Base-by-base conservation (phyloP, 2,888 invertebrate species). In the Sarcophaga variegata region DNA sequence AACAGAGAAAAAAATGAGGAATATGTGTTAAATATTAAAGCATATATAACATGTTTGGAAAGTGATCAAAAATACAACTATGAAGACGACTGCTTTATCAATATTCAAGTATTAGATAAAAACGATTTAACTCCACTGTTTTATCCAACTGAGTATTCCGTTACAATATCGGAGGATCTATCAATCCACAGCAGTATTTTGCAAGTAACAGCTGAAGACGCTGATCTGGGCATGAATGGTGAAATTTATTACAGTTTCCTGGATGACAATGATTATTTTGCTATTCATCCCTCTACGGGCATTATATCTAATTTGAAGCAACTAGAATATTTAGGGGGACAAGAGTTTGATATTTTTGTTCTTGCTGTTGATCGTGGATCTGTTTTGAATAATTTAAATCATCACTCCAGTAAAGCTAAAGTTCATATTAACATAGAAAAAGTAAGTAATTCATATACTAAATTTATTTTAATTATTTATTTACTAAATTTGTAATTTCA, bases 211-310 rank as follows among this genome's bases (percentile, higher is more conserved):
- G 99, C 99, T 0, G 98, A 98, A 91, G 99, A 99, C 94, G 99
- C 99, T 4, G 99, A 99, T 93, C 94, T 97, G 59, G 99, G 99
- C 3, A 95, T 98, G 90, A 99, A 99, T 93, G 98, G 99, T 1
- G 98, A 99, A 94, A 97, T 99, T 90, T 99, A 99, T 94, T 99
- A 99, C 94, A 98, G 98, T 93, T 96, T 99, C 90, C 94, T 95
- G 74, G 96, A 97, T 89, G 95, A 95, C 83, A 97, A 96, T 67
- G 96, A 97, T 91, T 96, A 96, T 90, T 99, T 99, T 93, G 97
- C 98, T 59, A 96, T 99, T 82, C 98, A 99, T 93, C 98, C 99
- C 2, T 97, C 98, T 79, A 97, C 97, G 70, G 99, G 99, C 12
- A 95, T 97, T 45, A 96, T 99, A 85, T 96, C 97, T 20, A 94